phyloP scores from a whole-genome alignment of 2,797 vertebrate genomes.

The Austrolebias charrua region DNA sequence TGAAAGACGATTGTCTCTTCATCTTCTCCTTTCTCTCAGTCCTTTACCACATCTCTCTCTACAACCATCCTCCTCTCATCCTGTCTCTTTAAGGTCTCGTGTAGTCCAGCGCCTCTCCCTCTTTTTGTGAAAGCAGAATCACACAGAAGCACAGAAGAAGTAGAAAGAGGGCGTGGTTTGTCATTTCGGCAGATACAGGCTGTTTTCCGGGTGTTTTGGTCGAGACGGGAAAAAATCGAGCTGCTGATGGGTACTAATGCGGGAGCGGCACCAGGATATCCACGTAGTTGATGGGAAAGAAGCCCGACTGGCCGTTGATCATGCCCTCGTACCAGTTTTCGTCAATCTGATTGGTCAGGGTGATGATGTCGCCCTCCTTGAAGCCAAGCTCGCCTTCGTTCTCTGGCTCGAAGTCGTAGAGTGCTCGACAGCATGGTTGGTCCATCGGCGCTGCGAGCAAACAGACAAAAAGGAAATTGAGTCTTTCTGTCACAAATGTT shows the following conservation, averaged over 20 bases:
- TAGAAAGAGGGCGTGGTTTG: conserved; percentile 54
- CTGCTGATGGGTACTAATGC: conserved; percentile 78
- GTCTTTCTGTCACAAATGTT: too few species aligned
- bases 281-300: conserved; percentile 98
- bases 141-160: conserved; percentile 73
- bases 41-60: conserved; percentile 13
- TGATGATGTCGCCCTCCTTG: conserved; percentile 95
- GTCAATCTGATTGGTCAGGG: conserved; percentile 94
- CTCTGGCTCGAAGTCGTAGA: conserved; percentile 95
- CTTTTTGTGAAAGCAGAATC: conserved; percentile 62
- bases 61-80: conserved; percentile 22
- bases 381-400: conserved; percentile 95
- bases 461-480: not conserved
- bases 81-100: conserved; percentile 9
- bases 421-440: conserved; percentile 92
- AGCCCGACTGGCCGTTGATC: conserved; percentile 89
- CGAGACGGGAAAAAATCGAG: conserved; percentile 15
- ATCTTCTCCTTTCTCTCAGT: conserved; percentile 17
- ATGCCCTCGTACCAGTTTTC: conserved; percentile 98
- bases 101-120: conserved; percentile 10
- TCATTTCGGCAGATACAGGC: conserved; percentile 57
- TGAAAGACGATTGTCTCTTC: conserved; percentile 11
- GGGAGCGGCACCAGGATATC: conserved; percentile 94
- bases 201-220: conserved; percentile 46
- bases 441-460: conserved; percentile 67